Base-by-base conservation (phyloP, 2,888 invertebrate genomes). In the Sinhomidia bicolor region DNA sequence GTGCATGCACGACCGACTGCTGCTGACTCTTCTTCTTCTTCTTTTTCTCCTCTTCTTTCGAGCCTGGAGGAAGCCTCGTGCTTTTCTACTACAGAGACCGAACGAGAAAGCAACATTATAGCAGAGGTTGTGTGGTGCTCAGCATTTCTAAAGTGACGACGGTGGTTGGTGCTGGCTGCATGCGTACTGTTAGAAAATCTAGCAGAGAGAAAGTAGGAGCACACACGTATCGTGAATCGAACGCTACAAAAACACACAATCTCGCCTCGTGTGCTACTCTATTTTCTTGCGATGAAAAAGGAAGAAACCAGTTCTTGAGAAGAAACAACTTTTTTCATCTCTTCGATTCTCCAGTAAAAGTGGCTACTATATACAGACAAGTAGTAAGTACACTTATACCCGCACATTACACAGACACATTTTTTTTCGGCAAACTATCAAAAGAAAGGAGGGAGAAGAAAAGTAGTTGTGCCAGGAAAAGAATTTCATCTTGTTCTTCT, bases 371-470 rank as follows among this genome's bases (percentile, higher is more conserved):
- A 71, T 20, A 3, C 32, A 5, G 41, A 14, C 2, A 6, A 32
- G 2, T 29, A 32, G 2, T 29, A 47, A 74, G 47, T 74, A 74
- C 74, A 26, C 23, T 44, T 74, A 5, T 17, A 23, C 74, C 7
- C 23, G n/a, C 74, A 74, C 74, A 51, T 74, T 44, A 74, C 47
- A 44, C 44, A 51, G 12, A 47, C 74, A 74, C 74, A 71, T 71
- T 44, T 47, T 74, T 74, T 74, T 47, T 74, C 47, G 47, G 47
- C 74, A 44, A 74, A 74, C 23, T 26, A 74, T 74, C 74, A 74
- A 74, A 74, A 26, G 74, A 26, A 47, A 47, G 74, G 23, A 44
- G 23, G 20, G 74, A 44, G 44, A 44, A 20, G 26, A 32, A 26
- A 20, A 44, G n/a, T 47, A 74, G 47, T 74, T 51, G 44, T 47